These are phyloP conservation scores for Chironomus striatipennis DNA, from an alignment of 1,140 invertebrate genomes.

Conservation along the genomic window DNA sequence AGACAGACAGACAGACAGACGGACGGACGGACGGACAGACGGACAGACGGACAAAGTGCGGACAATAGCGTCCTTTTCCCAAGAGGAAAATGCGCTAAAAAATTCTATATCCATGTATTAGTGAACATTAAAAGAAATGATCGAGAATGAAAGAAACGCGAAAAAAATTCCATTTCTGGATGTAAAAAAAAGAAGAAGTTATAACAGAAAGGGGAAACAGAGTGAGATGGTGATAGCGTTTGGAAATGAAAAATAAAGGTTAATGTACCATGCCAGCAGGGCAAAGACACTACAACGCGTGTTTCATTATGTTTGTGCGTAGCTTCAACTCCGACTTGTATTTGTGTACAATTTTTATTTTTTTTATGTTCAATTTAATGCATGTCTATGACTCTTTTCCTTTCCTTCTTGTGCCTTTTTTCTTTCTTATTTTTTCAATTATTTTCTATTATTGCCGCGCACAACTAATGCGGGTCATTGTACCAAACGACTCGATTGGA, in stretches of 20 bases:
- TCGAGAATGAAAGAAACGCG: neutral
- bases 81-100: neutral
- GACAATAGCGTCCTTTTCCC: too few relatives aligned
- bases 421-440: neutral
- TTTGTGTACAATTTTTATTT: too few relatives aligned
- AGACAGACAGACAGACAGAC: too few relatives aligned
- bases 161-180: conserved; percentile 9
- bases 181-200: neutral
- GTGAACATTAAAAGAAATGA: neutral
- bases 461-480: conserved; percentile 22
- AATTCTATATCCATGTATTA: neutral
- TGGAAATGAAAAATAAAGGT: neutral
- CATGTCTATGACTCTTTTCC: too few relatives aligned
- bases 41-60: too few relatives aligned
- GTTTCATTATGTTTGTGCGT: too few relatives aligned
- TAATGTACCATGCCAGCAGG: neutral
- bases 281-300: neutral
- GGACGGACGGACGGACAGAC: too few relatives aligned
- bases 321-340: too few relatives aligned
- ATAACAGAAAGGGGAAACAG: neutral
- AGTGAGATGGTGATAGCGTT: neutral
- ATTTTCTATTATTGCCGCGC: neutral
- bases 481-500: neutral
- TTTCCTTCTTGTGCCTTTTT: neutral
- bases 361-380: too few relatives aligned